Conservation (phyloP, 2,888 invertebrate species). For the Heliconius cydno region DNA sequence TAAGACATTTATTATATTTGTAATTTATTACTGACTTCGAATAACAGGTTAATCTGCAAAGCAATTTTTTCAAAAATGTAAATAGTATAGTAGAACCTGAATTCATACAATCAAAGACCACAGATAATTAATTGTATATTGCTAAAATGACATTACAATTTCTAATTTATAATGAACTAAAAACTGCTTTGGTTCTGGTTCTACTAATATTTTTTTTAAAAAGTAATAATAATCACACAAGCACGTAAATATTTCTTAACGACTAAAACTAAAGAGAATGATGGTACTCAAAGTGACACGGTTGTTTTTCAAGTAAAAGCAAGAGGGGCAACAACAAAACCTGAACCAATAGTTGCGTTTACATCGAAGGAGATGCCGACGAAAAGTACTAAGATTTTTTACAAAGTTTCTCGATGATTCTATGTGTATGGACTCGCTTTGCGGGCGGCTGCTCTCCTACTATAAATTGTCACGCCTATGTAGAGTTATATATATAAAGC, state of each 20-base stretch:
- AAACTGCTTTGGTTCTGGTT: slow-evolving; percentile 35
- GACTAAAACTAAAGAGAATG: slow-evolving; percentile 15
- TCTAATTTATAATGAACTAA: background rate
- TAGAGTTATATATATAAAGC: no score
- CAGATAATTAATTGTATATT: background rate
- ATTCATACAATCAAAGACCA: slow-evolving; percentile 6
- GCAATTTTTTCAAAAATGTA: background rate
- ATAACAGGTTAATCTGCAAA: slow-evolving; percentile 1
- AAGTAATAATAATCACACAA: slow-evolving; percentile 10
- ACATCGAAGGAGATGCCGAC: slow-evolving; percentile 50
- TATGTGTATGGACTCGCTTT: slow-evolving; percentile 48
- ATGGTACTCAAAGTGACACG: slow-evolving; percentile 45
- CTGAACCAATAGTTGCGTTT: slow-evolving; percentile 62
- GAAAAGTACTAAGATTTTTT: slow-evolving; percentile 57
- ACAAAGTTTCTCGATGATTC: slow-evolving; percentile 60
- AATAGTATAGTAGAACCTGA: slow-evolving; percentile 27
- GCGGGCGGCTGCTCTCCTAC: slow-evolving; percentile 6
- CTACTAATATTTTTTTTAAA: slow-evolving; percentile 21
- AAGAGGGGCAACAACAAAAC: slow-evolving; percentile 75
- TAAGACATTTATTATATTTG: background rate
- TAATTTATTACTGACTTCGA: slow-evolving; percentile 6
- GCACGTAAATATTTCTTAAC: slow-evolving; percentile 23
- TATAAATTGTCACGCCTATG: background rate
- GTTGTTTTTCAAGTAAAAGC: slow-evolving; percentile 78
- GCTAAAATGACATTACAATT: background rate